phyloP scores from a whole-genome alignment of 2,797 vertebrate species.

The Aplochiton taeniatus region DNA sequence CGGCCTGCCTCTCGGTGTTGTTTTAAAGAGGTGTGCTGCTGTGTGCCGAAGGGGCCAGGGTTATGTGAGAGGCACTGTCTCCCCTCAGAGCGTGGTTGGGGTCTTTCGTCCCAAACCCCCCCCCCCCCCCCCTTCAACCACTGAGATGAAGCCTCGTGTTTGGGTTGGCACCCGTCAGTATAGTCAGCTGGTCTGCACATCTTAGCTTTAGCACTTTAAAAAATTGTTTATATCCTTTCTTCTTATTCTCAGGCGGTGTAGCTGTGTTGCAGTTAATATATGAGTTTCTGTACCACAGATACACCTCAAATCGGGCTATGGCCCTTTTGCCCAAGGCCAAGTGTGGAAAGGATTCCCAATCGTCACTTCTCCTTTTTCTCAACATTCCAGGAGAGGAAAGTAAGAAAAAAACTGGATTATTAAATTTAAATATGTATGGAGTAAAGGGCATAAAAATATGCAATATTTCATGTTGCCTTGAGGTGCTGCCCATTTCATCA shows the following conservation, averaged over 20 bases:
- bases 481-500: conserved; percentile 1
- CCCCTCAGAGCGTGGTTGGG: conserved; percentile 34
- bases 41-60: conserved; percentile 39
- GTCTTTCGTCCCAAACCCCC: conserved; percentile 30
- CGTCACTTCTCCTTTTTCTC: neutral
- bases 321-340: conserved; percentile 10
- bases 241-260: conserved; percentile 33
- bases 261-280: conserved; percentile 22
- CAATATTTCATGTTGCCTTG: neutral
- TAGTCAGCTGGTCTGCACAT: conserved; percentile 66
- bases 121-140: conserved; percentile 25
- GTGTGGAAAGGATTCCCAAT: conserved; percentile 35
- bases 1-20: conserved; percentile 38
- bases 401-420: conserved; percentile 6
- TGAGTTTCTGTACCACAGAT: conserved; percentile 24
- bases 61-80: conserved; percentile 64
- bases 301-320: conserved; percentile 28
- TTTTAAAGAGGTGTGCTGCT: conserved; percentile 57
- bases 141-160: conserved; percentile 53
- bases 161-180: conserved; percentile 56
- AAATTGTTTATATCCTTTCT: conserved; percentile 16
- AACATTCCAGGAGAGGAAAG: conserved; percentile 14
- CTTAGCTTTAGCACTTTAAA: conserved; percentile 46
- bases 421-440: neutral
- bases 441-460: neutral